Percentiles rank a stretch among this genome's conserved stretches.
These are phyloP conservation scores for Pocillopora meandrina DNA, from an alignment of 92 coral and sea anemone genomes.

Conservation along the genomic window DNA sequence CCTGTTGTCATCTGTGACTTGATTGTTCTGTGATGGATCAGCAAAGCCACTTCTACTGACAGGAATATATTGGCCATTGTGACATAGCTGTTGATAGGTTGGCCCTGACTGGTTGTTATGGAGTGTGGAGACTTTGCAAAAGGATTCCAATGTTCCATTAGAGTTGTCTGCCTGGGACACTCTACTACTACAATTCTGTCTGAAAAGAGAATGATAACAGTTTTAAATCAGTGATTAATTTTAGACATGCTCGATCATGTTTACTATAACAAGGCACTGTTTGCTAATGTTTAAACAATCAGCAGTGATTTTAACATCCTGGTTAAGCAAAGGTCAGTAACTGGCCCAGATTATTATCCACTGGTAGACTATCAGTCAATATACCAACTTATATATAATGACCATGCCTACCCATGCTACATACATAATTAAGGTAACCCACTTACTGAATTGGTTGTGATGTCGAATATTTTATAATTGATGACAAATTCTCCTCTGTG, in stretches of 20 bases:
- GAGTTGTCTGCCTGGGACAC: constrained; percentile 8
- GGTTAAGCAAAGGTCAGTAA: too few relatives aligned
- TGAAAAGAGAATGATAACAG: not conserved
- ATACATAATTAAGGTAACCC: too few relatives aligned
- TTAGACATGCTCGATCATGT: not conserved
- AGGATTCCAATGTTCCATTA: constrained; percentile 3
- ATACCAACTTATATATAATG: too few relatives aligned
- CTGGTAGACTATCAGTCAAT: too few relatives aligned
- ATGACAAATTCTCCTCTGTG: constrained; percentile 45
- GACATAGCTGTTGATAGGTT: constrained; percentile 14
- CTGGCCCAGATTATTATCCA: too few relatives aligned
- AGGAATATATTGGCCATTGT: constrained; percentile 4
- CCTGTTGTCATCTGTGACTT: constrained; percentile 9
- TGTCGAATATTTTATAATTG: constrained; percentile 20
- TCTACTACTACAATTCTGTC: constrained; percentile 25
- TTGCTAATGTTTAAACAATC: too few relatives aligned
- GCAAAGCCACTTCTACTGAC: constrained; percentile 10
- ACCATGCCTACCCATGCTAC: too few relatives aligned
- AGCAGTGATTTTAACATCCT: too few relatives aligned
- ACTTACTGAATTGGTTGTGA: constrained; percentile 43
- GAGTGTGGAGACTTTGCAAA: constrained; percentile 1
- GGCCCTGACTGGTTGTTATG: constrained; percentile 27
- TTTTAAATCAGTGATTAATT: not conserved
- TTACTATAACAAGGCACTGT: too few relatives aligned
- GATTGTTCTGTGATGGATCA: constrained; percentile 26